Percentiles rank a stretch among this genome's conserved stretches.
These are phyloP conservation scores for Eurypyga helias DNA, from an alignment of 2,113 vertebrate species.

Conservation along the genomic window DNA sequence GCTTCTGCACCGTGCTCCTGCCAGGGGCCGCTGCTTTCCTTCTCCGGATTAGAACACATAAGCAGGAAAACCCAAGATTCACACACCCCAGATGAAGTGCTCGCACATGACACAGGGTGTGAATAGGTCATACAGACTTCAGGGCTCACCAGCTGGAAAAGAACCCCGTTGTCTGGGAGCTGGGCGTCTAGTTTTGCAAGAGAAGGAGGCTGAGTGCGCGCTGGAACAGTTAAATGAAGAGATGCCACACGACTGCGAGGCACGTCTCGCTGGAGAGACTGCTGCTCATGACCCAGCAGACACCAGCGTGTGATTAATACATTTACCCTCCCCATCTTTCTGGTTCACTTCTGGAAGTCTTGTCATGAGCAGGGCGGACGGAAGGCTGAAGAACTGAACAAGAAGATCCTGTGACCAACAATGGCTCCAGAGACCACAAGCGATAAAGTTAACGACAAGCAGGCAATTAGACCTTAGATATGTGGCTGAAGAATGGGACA, in stretches of 20 bases:
- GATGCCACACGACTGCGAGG: neutral
- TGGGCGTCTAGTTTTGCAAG: neutral
- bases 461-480: neutral
- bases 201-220: neutral
- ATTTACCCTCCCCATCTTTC: neutral
- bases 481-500: conserved; percentile 6
- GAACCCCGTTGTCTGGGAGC: neutral
- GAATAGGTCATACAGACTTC: neutral
- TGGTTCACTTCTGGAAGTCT: neutral
- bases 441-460: neutral
- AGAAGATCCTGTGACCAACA: neutral
- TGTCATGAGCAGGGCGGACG: neutral
- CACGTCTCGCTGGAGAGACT: neutral
- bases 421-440: neutral
- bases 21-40: neutral
- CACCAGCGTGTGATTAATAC: neutral
- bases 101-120: neutral
- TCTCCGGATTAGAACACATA: neutral
- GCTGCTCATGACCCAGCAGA: neutral
- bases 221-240: neutral
- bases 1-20: neutral
- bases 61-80: neutral
- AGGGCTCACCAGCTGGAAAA: neutral
- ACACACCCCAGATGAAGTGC: neutral
- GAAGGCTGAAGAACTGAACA: neutral